These are phyloP conservation scores for Emydocephalus ijimae DNA, from an alignment of 2,113 vertebrate species.

Conservation along the genomic window DNA sequence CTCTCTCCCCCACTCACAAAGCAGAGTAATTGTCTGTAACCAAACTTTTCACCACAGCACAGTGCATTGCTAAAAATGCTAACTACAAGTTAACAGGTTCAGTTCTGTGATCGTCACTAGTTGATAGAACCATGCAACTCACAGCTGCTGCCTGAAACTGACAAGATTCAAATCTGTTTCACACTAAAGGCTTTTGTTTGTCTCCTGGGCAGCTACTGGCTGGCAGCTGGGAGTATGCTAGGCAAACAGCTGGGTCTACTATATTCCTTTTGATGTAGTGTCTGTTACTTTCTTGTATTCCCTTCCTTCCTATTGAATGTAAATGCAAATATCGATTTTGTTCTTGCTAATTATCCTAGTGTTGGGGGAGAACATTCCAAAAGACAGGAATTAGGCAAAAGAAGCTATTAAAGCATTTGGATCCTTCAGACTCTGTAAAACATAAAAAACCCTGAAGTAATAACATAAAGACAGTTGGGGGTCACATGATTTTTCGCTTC, in stretches of 20 bases:
- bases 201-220: neutral
- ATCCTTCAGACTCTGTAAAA: neutral
- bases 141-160: neutral
- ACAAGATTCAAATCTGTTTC: neutral
- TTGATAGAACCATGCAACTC: neutral
- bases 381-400: neutral
- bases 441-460: neutral
- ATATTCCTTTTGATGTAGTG: neutral
- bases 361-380: neutral
- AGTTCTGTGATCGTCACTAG: neutral
- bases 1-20: neutral
- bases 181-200: neutral
- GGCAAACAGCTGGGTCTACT: neutral
- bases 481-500: neutral
- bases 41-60: neutral
- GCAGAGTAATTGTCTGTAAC: neutral
- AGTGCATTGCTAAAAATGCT: neutral
- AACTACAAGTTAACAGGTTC: neutral
- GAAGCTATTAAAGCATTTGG: neutral
- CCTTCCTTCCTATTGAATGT: neutral
- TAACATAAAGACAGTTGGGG: neutral
- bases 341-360: neutral
- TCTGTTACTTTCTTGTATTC: neutral
- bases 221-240: neutral
- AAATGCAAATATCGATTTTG: neutral